These are phyloP conservation scores for Asobara japonica DNA, from an alignment of 1,140 invertebrate species.

Conservation along the genomic window DNA sequence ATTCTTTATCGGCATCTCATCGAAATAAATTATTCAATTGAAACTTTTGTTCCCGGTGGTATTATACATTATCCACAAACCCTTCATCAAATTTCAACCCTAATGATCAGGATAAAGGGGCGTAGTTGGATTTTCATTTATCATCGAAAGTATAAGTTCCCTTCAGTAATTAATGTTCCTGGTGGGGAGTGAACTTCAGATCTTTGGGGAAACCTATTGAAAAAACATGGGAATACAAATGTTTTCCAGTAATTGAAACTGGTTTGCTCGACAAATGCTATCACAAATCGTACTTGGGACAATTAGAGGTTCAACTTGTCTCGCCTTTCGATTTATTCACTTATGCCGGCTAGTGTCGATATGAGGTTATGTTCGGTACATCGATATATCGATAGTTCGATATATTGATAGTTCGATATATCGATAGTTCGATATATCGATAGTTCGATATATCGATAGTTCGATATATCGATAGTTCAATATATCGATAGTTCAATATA, in stretches of 20 bases:
- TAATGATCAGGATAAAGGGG: neutral
- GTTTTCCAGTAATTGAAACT: neutral
- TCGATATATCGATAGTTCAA: too few relatives aligned
- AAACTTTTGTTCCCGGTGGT: neutral
- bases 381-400: too few relatives aligned
- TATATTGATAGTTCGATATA: too few relatives aligned
- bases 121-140: neutral
- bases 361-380: too few relatives aligned
- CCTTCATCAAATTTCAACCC: constrained; percentile 9
- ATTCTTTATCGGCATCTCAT: constrained; percentile 2
- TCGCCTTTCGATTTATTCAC: too few relatives aligned
- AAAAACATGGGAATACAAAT: constrained; percentile 1
- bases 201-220: neutral
- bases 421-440: too few relatives aligned
- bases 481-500: too few relatives aligned
- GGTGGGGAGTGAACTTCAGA: neutral
- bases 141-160: neutral
- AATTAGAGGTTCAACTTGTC: too few relatives aligned
- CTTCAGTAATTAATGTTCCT: neutral
- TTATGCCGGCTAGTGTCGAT: too few relatives aligned
- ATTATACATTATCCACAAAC: neutral
- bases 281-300: too few relatives aligned
- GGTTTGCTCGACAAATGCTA: neutral
- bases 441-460: too few relatives aligned
- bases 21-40: constrained; percentile 6